phyloP scores from a whole-genome alignment of 2,797 vertebrate species.

The Hydrolagus colliei region DNA sequence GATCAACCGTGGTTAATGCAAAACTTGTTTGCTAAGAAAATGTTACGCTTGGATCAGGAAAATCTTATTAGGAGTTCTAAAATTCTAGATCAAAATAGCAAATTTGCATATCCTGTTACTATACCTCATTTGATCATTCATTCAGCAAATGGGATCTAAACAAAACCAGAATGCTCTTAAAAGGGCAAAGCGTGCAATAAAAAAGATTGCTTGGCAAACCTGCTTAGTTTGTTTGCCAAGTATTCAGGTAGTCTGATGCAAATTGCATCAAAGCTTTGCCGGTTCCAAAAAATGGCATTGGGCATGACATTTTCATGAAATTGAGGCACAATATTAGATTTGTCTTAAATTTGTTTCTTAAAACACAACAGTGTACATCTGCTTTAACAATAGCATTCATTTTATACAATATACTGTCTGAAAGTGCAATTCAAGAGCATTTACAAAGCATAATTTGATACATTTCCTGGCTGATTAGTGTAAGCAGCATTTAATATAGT shows the following conservation, averaged over 20 bases:
- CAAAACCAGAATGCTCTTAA: neutral
- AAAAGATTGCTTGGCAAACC: neutral
- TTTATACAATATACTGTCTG: neutral
- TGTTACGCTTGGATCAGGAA: slow-evolving; percentile 5
- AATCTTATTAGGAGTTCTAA: neutral
- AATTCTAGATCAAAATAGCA: neutral
- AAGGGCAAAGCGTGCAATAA: neutral
- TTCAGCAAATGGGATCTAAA: slow-evolving; percentile 4
- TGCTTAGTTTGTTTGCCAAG: neutral
- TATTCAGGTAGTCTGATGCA: neutral
- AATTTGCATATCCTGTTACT: neutral
- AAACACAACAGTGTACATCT: neutral
- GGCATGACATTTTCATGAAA: neutral
- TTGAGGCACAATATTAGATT: neutral
- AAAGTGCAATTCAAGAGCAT: neutral
- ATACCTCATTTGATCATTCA: neutral
- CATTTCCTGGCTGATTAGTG: too few species aligned
- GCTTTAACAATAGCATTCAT: neutral
- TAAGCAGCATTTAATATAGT: too few species aligned
- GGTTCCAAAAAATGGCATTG: neutral
- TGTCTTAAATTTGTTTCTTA: too few species aligned
- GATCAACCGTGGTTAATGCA: neutral
- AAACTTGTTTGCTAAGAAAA: neutral
- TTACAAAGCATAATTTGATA: too few species aligned
- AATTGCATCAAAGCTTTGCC: neutral